Percentiles rank a stretch among this genome's conserved stretches.
phyloP scores from a whole-genome alignment of 2,113 vertebrate genomes.

The Dissostichus mawsoni region DNA sequence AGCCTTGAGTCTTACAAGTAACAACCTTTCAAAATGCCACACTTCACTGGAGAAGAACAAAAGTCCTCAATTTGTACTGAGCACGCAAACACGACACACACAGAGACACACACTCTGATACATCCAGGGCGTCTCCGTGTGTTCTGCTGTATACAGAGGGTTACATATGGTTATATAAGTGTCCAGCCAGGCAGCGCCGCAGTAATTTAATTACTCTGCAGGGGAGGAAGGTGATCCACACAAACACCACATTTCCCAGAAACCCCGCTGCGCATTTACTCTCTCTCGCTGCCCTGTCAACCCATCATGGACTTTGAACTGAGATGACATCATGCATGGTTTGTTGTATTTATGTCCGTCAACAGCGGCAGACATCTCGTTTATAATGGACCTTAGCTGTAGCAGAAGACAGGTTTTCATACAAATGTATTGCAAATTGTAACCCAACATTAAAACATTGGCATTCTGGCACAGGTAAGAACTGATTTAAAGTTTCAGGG shows the following conservation, averaged over 20 bases:
- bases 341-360: background rate
- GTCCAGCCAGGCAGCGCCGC: constrained; percentile 64
- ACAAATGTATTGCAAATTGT: too few species aligned
- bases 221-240: constrained; percentile 50
- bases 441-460: too few species aligned
- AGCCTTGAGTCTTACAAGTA: background rate
- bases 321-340: background rate
- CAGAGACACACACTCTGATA: constrained; percentile 20
- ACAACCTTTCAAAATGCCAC: constrained; percentile 4
- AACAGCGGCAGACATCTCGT: background rate
- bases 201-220: constrained; percentile 75
- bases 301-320: background rate
- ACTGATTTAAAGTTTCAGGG: too few species aligned
- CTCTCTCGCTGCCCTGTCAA: background rate
- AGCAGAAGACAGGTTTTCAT: too few species aligned
- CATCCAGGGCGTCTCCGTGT: constrained; percentile 44
- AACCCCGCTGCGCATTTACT: constrained; percentile 45
- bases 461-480: too few species aligned
- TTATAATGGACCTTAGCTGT: background rate
- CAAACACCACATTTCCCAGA: constrained; percentile 59
- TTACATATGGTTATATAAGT: constrained; percentile 72
- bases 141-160: constrained; percentile 28
- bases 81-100: background rate
- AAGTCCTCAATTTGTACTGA: background rate
- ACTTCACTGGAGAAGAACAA: background rate